Conservation (phyloP, 2,113 vertebrate genomes). For the Menura novaehollandiae region DNA sequence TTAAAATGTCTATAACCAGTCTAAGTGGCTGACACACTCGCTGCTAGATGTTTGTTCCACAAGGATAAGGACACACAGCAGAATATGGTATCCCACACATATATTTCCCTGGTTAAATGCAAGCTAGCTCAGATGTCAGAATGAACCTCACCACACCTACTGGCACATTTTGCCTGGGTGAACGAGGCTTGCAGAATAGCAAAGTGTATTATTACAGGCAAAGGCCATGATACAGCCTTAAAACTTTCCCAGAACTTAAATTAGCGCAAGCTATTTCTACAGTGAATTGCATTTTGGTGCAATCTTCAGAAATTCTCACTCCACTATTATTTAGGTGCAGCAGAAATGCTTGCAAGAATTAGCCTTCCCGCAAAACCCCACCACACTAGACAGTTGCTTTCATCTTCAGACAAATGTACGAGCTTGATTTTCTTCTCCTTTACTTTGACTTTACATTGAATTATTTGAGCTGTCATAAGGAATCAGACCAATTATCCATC, state of each 20-base stretch:
- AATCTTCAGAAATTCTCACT: not conserved
- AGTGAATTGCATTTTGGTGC: not conserved
- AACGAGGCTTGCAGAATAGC: not conserved
- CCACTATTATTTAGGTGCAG: not conserved
- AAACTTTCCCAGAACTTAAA: not conserved
- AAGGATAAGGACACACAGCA: not conserved
- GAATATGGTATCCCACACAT: not conserved
- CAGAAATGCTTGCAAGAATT: not conserved
- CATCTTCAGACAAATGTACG: not conserved
- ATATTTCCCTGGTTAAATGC: not conserved
- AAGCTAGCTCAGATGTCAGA: not conserved
- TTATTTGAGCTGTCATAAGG: slow-evolving; percentile 8
- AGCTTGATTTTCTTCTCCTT: not conserved
- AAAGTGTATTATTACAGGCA: not conserved
- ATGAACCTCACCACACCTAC: not conserved
- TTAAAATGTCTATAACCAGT: not conserved
- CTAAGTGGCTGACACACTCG: not conserved
- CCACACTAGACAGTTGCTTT: not conserved
- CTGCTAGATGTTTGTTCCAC: not conserved
- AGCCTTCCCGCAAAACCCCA: not conserved
- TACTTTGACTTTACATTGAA: not conserved
- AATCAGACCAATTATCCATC: slow-evolving; percentile 24
- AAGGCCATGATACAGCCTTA: not conserved
- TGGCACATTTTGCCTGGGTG: not conserved
- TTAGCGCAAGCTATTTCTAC: not conserved